phyloP scores from a whole-genome alignment of 2,888 invertebrate species.

The Scaptomyza parva region DNA sequence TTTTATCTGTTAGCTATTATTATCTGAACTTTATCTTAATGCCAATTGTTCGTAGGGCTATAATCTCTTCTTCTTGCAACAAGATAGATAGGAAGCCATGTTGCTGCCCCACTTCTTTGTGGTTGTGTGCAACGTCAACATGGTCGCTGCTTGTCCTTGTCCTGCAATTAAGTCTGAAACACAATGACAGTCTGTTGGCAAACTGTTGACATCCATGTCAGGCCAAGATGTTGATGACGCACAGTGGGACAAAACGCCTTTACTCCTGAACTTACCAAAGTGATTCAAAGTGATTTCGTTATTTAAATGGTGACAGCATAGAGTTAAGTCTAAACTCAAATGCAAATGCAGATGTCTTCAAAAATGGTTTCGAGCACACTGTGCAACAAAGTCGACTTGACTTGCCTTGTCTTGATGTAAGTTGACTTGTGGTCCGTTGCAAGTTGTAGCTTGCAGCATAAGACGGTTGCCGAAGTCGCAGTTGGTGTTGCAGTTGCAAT shows the following conservation, averaged over 20 bases:
- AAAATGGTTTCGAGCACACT: too few species aligned
- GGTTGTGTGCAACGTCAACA: slow-evolving; percentile 4
- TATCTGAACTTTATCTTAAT: too few species aligned
- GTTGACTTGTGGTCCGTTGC: slow-evolving; percentile 36
- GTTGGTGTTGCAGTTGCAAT: slow-evolving; percentile 27
- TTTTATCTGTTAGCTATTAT: neutral
- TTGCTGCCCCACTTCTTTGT: neutral
- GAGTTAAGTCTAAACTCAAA: too few species aligned
- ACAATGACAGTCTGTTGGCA: slow-evolving; percentile 31
- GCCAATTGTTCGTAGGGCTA: too few species aligned
- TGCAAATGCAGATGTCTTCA: too few species aligned
- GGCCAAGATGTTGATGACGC: slow-evolving; percentile 24
- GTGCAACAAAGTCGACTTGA: slow-evolving; percentile 8
- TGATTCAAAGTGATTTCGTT: too few species aligned
- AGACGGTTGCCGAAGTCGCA: too few species aligned
- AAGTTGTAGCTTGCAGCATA: slow-evolving; percentile 15
- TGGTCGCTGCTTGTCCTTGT: slow-evolving; percentile 42
- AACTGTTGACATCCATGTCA: slow-evolving; percentile 42
- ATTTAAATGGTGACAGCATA: too few species aligned
- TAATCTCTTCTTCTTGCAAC: too few species aligned
- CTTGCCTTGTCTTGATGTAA: slow-evolving; percentile 29
- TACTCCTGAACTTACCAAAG: too few species aligned
- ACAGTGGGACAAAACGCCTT: neutral
- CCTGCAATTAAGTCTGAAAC: slow-evolving; percentile 50
- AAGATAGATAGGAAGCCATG: neutral